Evolutionary conservation across 2,888 invertebrate genomes (phyloP).

Genomic region (Pantelozetes paolii): DNA sequence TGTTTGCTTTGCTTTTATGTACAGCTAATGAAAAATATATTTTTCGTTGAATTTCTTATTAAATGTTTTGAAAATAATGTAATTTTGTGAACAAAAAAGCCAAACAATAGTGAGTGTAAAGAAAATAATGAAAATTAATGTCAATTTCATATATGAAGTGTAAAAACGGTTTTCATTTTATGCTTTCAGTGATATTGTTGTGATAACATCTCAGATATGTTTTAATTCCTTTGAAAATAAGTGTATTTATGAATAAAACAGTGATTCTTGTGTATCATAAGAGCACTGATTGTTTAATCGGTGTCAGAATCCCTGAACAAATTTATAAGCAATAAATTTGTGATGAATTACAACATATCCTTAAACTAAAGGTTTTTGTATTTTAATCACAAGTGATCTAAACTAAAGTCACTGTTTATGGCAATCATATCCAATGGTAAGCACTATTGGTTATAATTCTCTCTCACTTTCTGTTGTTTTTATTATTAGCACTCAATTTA

Average conservation of each 20-base stretch:
- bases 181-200: no score
- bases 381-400: conserved; percentile 6
- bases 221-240: background rate
- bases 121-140: no score
- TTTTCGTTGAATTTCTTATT: background rate
- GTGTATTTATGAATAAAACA: background rate
- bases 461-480: background rate
- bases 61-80: background rate
- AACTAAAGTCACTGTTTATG: background rate
- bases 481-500: conserved; percentile 22
- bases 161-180: no score
- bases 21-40: background rate
- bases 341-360: conserved; percentile 14
- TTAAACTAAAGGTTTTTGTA: background rate
- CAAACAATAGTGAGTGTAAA: no score
- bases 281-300: background rate
- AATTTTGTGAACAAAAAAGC: background rate
- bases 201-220: background rate
- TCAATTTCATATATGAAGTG: no score
- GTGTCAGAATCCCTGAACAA: background rate
- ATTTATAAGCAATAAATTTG: conserved; percentile 31
- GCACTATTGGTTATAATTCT: background rate
- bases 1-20: conserved; percentile 14
- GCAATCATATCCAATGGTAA: background rate
- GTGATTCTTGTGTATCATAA: background rate